Evolutionary conservation across 2,113 vertebrate genomes (phyloP).

Genomic region (Dicrurus megarhynchus): DNA sequence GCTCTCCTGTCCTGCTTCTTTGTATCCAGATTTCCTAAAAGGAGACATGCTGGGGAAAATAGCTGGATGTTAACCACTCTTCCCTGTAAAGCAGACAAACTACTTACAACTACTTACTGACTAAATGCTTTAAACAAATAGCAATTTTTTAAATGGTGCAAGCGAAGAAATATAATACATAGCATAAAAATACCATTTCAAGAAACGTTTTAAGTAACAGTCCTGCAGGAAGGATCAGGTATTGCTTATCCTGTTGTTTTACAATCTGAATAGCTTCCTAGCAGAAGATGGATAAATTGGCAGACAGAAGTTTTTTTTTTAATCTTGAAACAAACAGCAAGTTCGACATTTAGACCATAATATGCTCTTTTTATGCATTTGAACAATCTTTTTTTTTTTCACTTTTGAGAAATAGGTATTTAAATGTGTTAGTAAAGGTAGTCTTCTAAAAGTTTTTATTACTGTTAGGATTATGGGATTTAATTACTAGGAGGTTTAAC

Average conservation of each 20-base stretch:
- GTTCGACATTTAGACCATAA: not conserved
- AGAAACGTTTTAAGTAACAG: not conserved
- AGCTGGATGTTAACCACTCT: not conserved
- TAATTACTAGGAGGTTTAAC: not conserved
- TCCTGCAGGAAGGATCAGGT: not conserved
- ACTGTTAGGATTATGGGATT: not conserved
- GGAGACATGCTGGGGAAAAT: not conserved
- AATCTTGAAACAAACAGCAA: not conserved
- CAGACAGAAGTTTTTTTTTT: not conserved
- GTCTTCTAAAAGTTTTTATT: not conserved
- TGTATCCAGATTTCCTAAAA: not conserved
- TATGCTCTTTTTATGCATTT: not conserved
- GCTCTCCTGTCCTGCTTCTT: not conserved
- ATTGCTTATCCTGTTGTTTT: not conserved
- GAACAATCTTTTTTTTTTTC: not conserved
- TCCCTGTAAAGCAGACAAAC: not conserved
- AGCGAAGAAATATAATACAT: not conserved
- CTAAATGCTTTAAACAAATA: not conserved
- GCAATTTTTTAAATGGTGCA: not conserved
- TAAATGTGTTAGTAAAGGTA: not conserved
- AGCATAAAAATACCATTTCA: not conserved
- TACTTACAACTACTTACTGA: not conserved
- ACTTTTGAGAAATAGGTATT: not conserved
- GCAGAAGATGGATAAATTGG: not conserved
- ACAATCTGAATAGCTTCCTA: not conserved